Percentiles rank a stretch among this genome's conserved stretches.
phyloP scores from a whole-genome alignment of 2,113 vertebrate species.

The Cricetomys ansorgei region DNA sequence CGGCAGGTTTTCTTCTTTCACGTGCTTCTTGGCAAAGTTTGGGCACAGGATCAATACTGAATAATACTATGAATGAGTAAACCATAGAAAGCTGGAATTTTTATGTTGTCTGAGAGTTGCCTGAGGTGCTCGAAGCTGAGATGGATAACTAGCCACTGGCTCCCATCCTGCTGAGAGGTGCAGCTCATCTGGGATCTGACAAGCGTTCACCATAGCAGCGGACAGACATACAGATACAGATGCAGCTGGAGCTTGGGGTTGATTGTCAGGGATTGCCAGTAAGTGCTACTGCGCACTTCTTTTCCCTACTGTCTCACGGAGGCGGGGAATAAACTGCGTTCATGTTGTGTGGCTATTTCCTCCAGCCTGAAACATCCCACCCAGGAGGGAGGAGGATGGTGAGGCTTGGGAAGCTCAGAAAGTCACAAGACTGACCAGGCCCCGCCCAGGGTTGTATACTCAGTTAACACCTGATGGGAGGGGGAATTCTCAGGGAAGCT shows the following conservation, averaged over 20 bases:
- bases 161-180: background rate
- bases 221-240: background rate
- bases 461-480: background rate
- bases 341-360: background rate
- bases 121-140: background rate
- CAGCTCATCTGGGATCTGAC: background rate
- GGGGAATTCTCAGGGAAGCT: no score
- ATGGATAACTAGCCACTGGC: background rate
- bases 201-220: background rate
- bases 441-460: background rate
- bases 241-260: background rate
- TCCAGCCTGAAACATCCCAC: background rate
- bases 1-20: background rate
- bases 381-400: no score
- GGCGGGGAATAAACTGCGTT: background rate
- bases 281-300: background rate
- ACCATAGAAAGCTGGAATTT: background rate
- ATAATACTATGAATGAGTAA: background rate
- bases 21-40: background rate
- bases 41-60: background rate
- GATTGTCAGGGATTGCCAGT: background rate
- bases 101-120: slow-evolving; percentile 6
- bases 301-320: background rate
- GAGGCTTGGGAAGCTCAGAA: background rate
- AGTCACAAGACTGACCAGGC: background rate